These are phyloP conservation scores for Megalops cyprinoides DNA, from an alignment of 2,797 vertebrate species.

Conservation along the genomic window DNA sequence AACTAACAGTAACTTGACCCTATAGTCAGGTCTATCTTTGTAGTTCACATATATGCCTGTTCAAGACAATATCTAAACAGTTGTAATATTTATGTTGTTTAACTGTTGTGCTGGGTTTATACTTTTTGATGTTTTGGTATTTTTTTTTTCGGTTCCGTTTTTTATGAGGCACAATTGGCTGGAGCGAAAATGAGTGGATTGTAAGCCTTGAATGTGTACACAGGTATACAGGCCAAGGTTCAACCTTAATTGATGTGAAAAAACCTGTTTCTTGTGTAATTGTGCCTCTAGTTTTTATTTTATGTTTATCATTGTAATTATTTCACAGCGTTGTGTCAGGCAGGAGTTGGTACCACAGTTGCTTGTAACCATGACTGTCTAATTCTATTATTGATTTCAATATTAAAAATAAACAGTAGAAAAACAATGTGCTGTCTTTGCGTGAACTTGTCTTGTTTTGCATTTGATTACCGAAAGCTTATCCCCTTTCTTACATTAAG, in stretches of 20 bases:
- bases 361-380: conserved; percentile 84
- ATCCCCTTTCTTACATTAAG: background rate
- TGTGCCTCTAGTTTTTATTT: conserved; percentile 69
- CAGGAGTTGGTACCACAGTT: conserved; percentile 77
- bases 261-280: conserved; percentile 67
- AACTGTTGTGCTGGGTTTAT: conserved; percentile 87
- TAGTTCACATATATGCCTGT: conserved; percentile 87
- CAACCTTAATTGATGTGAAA: conserved; percentile 47
- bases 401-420: conserved; percentile 82
- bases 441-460: conserved; percentile 7
- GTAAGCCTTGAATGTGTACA: conserved; percentile 50
- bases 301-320: conserved; percentile 58
- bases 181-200: conserved; percentile 55
- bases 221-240: conserved; percentile 47
- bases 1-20: conserved; percentile 77
- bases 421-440: conserved; percentile 65
- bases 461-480: background rate
- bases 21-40: conserved; percentile 81
- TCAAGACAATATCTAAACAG: conserved; percentile 81
- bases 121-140: conserved; percentile 71
- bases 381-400: conserved; percentile 84
- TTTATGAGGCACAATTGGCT: conserved; percentile 81
- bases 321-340: conserved; percentile 73
- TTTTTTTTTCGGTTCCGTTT: conserved; percentile 63
- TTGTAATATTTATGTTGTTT: conserved; percentile 89